phyloP scores from a whole-genome alignment of 2,113 vertebrate species.

The Sterrhoptilus dennistouni region DNA sequence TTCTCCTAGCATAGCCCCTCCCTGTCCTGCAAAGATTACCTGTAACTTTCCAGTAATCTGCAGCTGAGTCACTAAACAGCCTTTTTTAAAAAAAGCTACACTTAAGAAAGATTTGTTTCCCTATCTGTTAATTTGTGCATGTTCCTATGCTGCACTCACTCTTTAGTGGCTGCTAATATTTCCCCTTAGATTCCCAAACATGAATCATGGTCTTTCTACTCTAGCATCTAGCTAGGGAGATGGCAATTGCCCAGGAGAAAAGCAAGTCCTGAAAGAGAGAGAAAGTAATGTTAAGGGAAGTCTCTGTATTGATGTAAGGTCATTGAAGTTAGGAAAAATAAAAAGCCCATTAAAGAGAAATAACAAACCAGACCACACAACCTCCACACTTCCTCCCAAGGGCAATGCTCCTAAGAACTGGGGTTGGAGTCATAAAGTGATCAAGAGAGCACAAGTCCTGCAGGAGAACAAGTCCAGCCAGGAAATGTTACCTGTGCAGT shows the following conservation, averaged over 20 bases:
- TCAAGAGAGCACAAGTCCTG: background rate
- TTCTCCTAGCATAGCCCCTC: background rate
- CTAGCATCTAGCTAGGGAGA: background rate
- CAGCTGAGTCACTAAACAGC: background rate
- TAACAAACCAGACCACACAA: background rate
- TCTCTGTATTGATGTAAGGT: background rate
- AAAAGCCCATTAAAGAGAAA: background rate
- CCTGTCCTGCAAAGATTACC: background rate
- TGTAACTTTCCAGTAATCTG: background rate
- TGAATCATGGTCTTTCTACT: background rate
- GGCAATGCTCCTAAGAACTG: background rate
- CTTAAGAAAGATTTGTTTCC: background rate
- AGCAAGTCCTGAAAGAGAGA: background rate
- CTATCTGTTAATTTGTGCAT: background rate
- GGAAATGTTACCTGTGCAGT: background rate
- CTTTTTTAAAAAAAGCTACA: background rate
- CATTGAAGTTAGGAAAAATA: background rate
- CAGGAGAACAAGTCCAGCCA: background rate
- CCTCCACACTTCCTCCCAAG: background rate
- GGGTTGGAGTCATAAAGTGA: background rate
- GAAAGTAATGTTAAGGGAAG: background rate
- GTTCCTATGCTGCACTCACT: background rate
- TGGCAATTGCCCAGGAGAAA: background rate
- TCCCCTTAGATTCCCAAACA: background rate
- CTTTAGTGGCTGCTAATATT: background rate